Conservation (phyloP, 2,113 vertebrate species). For the Actenoides hombroni region DNA sequence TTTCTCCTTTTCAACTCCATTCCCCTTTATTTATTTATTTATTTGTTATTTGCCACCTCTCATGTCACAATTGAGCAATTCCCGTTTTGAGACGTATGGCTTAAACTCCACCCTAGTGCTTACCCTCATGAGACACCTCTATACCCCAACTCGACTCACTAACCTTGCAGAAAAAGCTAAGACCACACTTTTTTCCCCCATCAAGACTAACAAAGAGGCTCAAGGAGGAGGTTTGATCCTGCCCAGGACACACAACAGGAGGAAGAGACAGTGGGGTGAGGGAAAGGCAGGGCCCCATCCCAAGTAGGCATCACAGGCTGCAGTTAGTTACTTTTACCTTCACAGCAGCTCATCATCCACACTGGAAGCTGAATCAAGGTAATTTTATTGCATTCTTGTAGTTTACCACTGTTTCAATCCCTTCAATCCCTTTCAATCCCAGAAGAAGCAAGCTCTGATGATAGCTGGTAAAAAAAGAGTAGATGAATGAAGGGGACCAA, state of each 20-base stretch:
- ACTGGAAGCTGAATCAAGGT: background rate
- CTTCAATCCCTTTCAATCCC: background rate
- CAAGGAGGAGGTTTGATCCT: background rate
- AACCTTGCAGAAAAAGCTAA: background rate
- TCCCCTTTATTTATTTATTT: background rate
- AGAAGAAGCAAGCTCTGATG: background rate
- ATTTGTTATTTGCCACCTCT: background rate
- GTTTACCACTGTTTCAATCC: background rate
- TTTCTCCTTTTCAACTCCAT: background rate
- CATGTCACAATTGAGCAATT: background rate
- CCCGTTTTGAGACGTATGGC: background rate
- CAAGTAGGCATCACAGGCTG: fast-evolving
- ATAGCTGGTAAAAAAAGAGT: background rate
- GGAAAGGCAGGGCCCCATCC: background rate
- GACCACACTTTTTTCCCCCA: fast-evolving
- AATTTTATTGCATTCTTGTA: background rate
- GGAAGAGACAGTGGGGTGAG: background rate
- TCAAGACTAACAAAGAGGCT: background rate
- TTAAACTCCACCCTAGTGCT: background rate
- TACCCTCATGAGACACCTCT: background rate
- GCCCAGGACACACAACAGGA: background rate
- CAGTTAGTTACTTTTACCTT: background rate
- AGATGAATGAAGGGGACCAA: background rate
- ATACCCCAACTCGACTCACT: background rate
- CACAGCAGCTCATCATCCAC: background rate